A percentile compares a stretch with the other conserved stretches of the same genome.
phyloP scores from a whole-genome alignment of 1,140 invertebrate species.

The Spodoptera frugiperda region DNA sequence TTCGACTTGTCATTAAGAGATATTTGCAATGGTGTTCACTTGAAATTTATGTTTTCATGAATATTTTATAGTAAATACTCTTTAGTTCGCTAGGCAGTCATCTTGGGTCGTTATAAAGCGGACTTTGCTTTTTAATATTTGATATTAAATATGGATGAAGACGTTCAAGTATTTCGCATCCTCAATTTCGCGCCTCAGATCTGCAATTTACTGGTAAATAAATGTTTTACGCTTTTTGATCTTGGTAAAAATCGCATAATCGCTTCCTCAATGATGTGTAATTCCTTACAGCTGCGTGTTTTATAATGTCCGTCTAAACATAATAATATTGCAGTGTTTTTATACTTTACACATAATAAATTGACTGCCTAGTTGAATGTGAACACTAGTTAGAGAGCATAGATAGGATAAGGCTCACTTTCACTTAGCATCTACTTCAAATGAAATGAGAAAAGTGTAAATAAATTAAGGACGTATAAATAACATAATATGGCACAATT shows the following conservation, averaged over 20 bases:
- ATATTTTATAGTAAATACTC: slow-evolving; percentile 54
- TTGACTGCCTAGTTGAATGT: no score
- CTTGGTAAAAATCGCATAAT: slow-evolving; percentile 14
- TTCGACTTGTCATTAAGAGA: slow-evolving; percentile 68
- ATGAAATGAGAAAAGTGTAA: no score
- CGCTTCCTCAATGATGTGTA: not conserved
- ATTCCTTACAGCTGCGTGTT: not conserved
- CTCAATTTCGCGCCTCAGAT: slow-evolving; percentile 13
- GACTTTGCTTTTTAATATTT: slow-evolving; percentile 34
- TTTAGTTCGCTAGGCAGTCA: slow-evolving; percentile 28
- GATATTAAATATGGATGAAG: slow-evolving; percentile 41
- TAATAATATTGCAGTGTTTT: not conserved
- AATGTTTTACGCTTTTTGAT: slow-evolving; percentile 9
- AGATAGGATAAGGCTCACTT: no score
- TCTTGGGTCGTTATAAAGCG: slow-evolving; percentile 30
- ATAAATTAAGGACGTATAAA: no score
- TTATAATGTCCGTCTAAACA: not conserved
- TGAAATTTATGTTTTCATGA: slow-evolving; percentile 60
- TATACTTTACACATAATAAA: not conserved
- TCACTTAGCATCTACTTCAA: no score
- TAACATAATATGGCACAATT: no score
- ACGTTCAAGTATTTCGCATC: slow-evolving; percentile 32
- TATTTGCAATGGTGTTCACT: slow-evolving; percentile 67
- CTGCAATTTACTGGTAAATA: slow-evolving; percentile 28
- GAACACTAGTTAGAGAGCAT: no score